Base-by-base conservation (phyloP, 2,797 vertebrate genomes). In the Poeciliopsis gracilis region DNA sequence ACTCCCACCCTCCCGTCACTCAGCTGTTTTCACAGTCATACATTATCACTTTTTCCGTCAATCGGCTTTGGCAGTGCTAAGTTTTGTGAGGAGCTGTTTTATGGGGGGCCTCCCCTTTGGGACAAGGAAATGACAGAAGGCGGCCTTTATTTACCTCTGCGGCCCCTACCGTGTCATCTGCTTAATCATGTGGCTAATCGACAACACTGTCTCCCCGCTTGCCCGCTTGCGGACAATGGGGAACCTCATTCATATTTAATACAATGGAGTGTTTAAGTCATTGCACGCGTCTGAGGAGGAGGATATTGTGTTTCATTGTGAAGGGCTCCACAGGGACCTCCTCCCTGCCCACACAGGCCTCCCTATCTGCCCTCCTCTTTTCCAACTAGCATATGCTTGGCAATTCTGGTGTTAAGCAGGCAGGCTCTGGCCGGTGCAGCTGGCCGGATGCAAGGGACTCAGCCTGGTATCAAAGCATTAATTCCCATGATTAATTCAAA, bases 191-290 rank as follows among this genome's bases (percentile, higher is more conserved):
- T 97, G 96, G 96, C 97, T 99, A 99, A 99, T 98, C 95, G 90
- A 97, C 93, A 94, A 96, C 88, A 90, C 92, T 36, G 88, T 95
- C 95, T 95, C 95, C 94, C 95, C 93, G 94, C 96, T 95, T 95
- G 92, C 89, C 84, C 94, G 66, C 92, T n/a, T 92, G 92, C 83
- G 90, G 95, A 97, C 97, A 98, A 97, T 96, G 93, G 94, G 94
- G 95, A 85, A 84, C 84, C 93, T 97, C 96, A 97, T 99, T 99
- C 97, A 98, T 96, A 96, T 97, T 96, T 96, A 94, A 96, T 96
- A 99, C 97, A 98, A 98, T 97, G 89, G 97, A 95, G 96, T 95
- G 95, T 98, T 99, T 97, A 98, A 99, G 97, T 97, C 97, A 97
- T 96, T 93, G 95, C 94, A 95, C 78, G 96, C 94, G 95, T 96